These are phyloP conservation scores for Morinoia aosen DNA, from an alignment of 2,888 invertebrate genomes.

Conservation along the genomic window DNA sequence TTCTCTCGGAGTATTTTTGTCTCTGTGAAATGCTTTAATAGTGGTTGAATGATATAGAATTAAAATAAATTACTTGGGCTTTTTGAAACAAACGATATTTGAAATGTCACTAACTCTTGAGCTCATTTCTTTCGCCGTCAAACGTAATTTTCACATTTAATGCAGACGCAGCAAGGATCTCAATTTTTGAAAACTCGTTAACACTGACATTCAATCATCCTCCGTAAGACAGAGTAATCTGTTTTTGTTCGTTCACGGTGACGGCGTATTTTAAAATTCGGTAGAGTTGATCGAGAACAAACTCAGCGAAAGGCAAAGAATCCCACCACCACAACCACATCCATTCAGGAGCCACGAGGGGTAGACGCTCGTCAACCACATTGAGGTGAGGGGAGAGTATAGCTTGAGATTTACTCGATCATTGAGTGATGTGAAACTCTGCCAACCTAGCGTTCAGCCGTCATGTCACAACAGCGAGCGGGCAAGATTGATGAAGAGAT, in stretches of 20 bases:
- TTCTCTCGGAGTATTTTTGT: too few species aligned
- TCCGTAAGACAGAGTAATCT: not conserved
- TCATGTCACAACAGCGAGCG: too few species aligned
- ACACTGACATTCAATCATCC: not conserved
- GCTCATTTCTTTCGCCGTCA: not conserved
- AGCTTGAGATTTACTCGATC: not conserved
- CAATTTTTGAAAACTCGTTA: not conserved
- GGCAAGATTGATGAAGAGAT: too few species aligned
- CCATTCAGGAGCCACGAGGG: not conserved
- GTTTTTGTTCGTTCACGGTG: not conserved
- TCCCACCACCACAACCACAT: too few species aligned
- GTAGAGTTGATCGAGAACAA: not conserved
- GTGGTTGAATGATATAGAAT: too few species aligned
- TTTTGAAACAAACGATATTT: not conserved
- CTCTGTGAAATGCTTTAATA: too few species aligned
- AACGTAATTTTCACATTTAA: not conserved
- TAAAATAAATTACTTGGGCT: not conserved
- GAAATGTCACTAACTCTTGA: not conserved
- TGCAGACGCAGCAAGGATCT: not conserved
- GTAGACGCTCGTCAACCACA: not conserved
- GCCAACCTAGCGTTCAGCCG: too few species aligned
- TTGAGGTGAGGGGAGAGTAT: not conserved
- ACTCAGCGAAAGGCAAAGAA: not conserved
- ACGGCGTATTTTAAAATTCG: not conserved
- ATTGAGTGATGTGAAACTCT: not conserved